Conservation (phyloP, 2,888 invertebrate genomes). For the Nomada ferruginata region DNA sequence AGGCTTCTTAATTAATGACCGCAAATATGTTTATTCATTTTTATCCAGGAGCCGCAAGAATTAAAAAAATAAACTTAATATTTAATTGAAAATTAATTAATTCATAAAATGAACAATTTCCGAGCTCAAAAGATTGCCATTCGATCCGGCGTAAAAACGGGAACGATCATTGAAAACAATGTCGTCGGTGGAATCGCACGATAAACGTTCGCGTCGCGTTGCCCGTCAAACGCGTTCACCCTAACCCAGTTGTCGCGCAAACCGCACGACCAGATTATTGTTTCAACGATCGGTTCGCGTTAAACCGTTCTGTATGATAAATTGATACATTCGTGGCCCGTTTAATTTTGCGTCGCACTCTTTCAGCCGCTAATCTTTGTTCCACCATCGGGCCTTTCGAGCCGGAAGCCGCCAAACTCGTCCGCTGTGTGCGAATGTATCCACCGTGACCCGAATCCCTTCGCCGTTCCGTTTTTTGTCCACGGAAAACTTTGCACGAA, state of each 20-base stretch:
- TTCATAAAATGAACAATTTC: no score
- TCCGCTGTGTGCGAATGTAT: background rate
- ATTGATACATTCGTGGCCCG: conserved; percentile 18
- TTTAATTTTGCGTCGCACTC: conserved; percentile 1
- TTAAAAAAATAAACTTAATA: no score
- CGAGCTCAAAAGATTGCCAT: background rate
- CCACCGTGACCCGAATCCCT: background rate
- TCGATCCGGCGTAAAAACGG: background rate
- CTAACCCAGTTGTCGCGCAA: conserved; percentile 13
- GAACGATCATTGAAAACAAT: background rate
- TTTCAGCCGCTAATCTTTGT: background rate
- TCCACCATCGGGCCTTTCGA: background rate
- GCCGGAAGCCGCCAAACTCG: conserved; percentile 3
- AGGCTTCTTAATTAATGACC: no score
- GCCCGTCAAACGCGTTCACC: background rate
- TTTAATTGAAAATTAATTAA: no score
- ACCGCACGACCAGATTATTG: conserved; percentile 15
- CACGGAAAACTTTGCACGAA: background rate
- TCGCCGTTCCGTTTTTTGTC: background rate
- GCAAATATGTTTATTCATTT: no score
- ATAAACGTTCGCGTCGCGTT: background rate
- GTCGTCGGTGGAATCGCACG: background rate
- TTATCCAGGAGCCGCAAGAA: no score
- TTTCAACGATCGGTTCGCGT: conserved; percentile 1
- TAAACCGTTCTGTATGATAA: conserved; percentile 13